Evolutionary conservation across 2,888 invertebrate genomes (phyloP), one percentile per base, ranked within the genome.

Genomic region (Cataglyphis albicans): DNA sequence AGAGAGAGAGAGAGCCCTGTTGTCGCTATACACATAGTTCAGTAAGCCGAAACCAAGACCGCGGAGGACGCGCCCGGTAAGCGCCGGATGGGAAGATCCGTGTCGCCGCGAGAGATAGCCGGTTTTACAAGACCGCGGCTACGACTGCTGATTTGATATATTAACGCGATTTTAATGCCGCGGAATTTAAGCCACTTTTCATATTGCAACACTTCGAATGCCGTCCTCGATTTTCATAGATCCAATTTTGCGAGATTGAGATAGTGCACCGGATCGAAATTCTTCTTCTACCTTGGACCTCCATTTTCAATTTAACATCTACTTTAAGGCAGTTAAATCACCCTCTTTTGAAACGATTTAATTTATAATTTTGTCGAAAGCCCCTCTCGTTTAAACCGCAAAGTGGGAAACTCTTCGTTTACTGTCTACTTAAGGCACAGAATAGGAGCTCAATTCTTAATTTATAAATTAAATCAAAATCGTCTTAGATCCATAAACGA

Each of bases 21-120:
- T 84, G 81, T 85, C 84, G 81, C 81, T 84, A 70, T 82, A 81
- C 84, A 80, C 90, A 91, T 89, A 90, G 89, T 90, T 91, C 85
- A 86, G 87, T 88, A 89, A 90, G 86, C 90, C 88, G 90, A 90
- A 88, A 91, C 90, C 90, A 89, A 84, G 85, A 88, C 85, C 85
- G 78, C 78, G 55, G n/a, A 61, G 65, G 73, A 83, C 65, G 65
- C 44, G 44, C 5, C 15, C 52, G 52, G 75, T 75, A 65, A 75
- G 61, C 41, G 57, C 48, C 67, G 25, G 81, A 83, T 52, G 73
- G 85, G 63, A 80, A 72, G 55, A 72, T 48, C 48, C 48, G 18
- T 10, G 25, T 67, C 41, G 21, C n/a, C 41, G 41, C 41, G 67
- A 41, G 44, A 21, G 67, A 29, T 18, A 48, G 6, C 18, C n/a